phyloP scores from a whole-genome alignment of 2,113 vertebrate species.

The Tricholaema leucomelas region DNA sequence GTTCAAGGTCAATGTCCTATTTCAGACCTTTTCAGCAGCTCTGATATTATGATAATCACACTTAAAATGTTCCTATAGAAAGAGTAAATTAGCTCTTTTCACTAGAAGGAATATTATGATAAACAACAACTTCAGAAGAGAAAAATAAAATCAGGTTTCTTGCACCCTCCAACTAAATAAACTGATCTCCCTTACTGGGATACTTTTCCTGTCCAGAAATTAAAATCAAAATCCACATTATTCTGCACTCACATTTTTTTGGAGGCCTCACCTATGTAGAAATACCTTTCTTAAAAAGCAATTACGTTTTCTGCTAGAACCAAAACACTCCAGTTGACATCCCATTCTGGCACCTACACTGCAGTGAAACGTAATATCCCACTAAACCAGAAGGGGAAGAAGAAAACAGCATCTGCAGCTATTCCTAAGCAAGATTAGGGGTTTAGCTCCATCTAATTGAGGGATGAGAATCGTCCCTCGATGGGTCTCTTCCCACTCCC shows the following conservation, averaged over 20 bases:
- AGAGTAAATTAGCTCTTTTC: slow-evolving; percentile 82
- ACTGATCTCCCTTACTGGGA: slow-evolving; percentile 54
- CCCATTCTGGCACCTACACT: neutral
- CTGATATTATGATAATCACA: slow-evolving; percentile 83
- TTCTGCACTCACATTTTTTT: neutral
- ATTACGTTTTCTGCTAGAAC: neutral
- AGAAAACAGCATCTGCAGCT: slow-evolving; percentile 34
- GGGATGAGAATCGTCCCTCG: neutral
- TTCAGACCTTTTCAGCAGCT: slow-evolving; percentile 80
- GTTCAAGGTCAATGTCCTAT: slow-evolving; percentile 80
- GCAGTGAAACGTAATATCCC: slow-evolving; percentile 30
- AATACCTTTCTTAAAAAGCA: neutral
- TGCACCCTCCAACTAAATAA: slow-evolving; percentile 6
- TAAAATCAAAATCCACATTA: neutral
- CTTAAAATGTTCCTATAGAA: slow-evolving; percentile 83
- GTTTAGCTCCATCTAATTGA: slow-evolving; percentile 48
- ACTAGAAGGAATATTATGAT: slow-evolving; percentile 78
- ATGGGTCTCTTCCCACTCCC: neutral
- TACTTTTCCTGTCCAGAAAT: slow-evolving; percentile 34
- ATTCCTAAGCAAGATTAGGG: slow-evolving; percentile 26
- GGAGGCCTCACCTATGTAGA: neutral
- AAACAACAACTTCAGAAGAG: slow-evolving; percentile 75
- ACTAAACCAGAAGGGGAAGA: slow-evolving; percentile 4
- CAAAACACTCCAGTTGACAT: neutral
- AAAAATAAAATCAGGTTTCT: slow-evolving; percentile 53